Conservation (phyloP, 2,113 vertebrate genomes). For the Megalops atlanticus region DNA sequence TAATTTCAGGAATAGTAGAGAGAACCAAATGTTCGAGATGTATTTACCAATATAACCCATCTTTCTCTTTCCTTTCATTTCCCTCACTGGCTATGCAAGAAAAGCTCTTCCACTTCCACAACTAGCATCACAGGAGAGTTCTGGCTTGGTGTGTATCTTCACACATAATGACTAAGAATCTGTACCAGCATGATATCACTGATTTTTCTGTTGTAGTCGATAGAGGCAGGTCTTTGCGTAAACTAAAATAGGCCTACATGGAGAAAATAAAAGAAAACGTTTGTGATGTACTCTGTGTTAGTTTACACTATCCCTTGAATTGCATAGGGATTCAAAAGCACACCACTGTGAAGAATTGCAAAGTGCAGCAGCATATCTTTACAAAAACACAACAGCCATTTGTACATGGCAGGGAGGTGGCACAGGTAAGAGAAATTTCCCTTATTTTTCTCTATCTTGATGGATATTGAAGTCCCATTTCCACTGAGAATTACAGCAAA, state of each 20-base stretch:
- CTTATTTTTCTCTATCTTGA: slow-evolving; percentile 38
- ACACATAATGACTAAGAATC: neutral
- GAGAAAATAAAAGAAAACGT: slow-evolving; percentile 58
- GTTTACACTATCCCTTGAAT: slow-evolving; percentile 50
- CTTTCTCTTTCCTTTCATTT: neutral
- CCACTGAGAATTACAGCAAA: slow-evolving; percentile 37
- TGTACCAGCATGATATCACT: slow-evolving; percentile 40
- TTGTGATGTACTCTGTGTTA: slow-evolving; percentile 50
- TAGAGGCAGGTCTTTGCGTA: slow-evolving; percentile 50
- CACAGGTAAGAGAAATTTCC: slow-evolving; percentile 37
- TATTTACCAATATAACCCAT: neutral
- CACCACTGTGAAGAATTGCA: neutral
- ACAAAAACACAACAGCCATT: slow-evolving; percentile 39
- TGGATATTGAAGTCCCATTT: slow-evolving; percentile 49
- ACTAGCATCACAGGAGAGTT: neutral
- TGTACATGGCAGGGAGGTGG: slow-evolving; percentile 37
- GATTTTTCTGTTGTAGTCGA: slow-evolving; percentile 53
- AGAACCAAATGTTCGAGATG: no score
- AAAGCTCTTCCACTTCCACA: neutral
- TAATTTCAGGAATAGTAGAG: neutral
- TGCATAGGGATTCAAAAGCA: slow-evolving; percentile 46
- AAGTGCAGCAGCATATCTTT: neutral
- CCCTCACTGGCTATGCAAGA: neutral
- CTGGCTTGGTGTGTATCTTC: neutral
- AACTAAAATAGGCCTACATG: slow-evolving; percentile 47